phyloP scores from a whole-genome alignment of 2,113 vertebrate genomes.

The Malurus cyaneus region DNA sequence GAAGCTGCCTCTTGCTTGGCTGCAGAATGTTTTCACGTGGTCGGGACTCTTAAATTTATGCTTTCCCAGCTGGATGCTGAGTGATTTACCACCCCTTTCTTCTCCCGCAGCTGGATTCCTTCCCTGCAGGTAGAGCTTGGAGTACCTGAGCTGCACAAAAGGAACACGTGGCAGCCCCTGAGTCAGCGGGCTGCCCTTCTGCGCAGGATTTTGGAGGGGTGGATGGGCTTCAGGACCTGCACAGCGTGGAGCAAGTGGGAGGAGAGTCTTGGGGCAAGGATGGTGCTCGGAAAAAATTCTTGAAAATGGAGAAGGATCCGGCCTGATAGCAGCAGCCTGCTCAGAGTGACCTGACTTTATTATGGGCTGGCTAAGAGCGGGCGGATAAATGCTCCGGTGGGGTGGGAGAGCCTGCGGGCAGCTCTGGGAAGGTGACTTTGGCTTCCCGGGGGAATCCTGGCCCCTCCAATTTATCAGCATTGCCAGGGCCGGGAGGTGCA shows the following conservation, averaged over 20 bases:
- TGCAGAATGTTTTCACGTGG: not conserved
- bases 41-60: not conserved
- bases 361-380: not conserved
- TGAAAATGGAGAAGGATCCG: not conserved
- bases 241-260: not conserved
- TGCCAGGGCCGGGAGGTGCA: not conserved
- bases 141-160: constrained; percentile 23
- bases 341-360: not conserved
- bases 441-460: not conserved
- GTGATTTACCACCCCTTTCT: not conserved
- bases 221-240: not conserved
- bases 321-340: not conserved
- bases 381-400: accelerated
- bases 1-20: not conserved
- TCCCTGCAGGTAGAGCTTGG: not conserved
- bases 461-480: not conserved
- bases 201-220: not conserved
- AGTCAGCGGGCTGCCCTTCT: not conserved
- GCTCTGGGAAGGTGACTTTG: not conserved
- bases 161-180: not conserved
- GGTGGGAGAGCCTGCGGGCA: not conserved
- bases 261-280: not conserved
- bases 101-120: not conserved
- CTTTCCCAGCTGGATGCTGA: not conserved
- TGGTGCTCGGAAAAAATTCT: not conserved